Evolutionary conservation across 2,113 vertebrate species (phyloP).

Genomic region (Dicrurus megarhynchus): DNA sequence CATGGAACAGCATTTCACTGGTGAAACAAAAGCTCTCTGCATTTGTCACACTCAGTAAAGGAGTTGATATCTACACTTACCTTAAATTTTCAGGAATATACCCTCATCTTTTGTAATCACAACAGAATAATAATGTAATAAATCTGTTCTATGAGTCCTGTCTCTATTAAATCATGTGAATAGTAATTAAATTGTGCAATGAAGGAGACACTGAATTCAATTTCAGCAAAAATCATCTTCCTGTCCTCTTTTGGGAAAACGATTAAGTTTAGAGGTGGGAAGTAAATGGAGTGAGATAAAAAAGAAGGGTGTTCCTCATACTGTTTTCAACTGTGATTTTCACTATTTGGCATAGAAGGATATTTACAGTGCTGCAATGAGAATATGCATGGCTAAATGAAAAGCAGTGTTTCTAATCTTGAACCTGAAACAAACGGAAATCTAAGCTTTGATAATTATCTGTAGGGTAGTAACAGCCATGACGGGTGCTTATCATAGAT

Average conservation of each 20-base stretch:
- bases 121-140: conserved; percentile 39
- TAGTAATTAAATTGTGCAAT: conserved; percentile 50
- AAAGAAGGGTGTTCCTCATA: not conserved
- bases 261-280: not conserved
- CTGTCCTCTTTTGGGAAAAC: not conserved
- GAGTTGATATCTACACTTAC: not conserved
- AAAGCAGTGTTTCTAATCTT: not conserved
- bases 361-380: not conserved
- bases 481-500: not conserved
- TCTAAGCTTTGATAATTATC: not conserved
- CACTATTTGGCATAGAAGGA: not conserved
- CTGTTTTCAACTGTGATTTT: not conserved
- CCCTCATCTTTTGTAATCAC: not conserved
- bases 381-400: not conserved
- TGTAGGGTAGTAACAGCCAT: not conserved
- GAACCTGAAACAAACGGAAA: not conserved
- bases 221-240: conserved; percentile 35
- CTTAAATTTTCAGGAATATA: conserved; percentile 35
- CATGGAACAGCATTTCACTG: not conserved
- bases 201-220: conserved; percentile 11
- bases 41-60: not conserved
- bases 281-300: not conserved
- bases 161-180: conserved; percentile 43
- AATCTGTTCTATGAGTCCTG: conserved; percentile 22
- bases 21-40: not conserved